Conservation (phyloP, 2,113 vertebrate genomes). For the Sclerurus mexicanus region DNA sequence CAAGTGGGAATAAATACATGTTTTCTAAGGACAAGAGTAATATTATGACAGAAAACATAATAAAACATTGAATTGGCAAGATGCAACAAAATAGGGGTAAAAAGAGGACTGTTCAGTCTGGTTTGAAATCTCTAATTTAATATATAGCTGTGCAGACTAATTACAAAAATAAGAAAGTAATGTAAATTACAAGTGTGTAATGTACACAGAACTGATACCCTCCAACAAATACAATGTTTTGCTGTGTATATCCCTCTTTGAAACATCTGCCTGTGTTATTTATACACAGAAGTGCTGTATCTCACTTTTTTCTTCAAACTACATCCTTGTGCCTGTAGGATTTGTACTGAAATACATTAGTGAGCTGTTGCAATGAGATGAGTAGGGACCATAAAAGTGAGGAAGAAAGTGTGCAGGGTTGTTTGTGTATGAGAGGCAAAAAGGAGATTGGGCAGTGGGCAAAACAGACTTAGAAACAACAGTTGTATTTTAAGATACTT, state of each 20-base stretch:
- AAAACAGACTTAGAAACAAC: neutral
- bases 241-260: neutral
- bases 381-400: neutral
- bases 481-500: neutral
- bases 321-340: neutral
- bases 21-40: constrained; percentile 72
- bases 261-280: neutral
- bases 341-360: neutral
- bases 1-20: constrained; percentile 70
- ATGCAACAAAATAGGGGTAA: constrained; percentile 62
- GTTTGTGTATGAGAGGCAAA: neutral
- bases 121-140: constrained; percentile 68
- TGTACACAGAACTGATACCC: neutral
- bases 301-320: neutral
- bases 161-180: constrained; percentile 35
- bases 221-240: constrained; percentile 11
- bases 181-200: constrained; percentile 15
- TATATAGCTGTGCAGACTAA: neutral
- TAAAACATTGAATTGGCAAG: constrained; percentile 69
- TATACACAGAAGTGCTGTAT: neutral
- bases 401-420: neutral
- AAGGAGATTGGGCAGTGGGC: neutral
- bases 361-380: neutral
- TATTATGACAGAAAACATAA: constrained; percentile 76
- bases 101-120: constrained; percentile 64